Evolutionary conservation across 1,140 invertebrate genomes (phyloP), one percentile per base, ranked within the genome.

Genomic region (Drosophila navojoa): DNA sequence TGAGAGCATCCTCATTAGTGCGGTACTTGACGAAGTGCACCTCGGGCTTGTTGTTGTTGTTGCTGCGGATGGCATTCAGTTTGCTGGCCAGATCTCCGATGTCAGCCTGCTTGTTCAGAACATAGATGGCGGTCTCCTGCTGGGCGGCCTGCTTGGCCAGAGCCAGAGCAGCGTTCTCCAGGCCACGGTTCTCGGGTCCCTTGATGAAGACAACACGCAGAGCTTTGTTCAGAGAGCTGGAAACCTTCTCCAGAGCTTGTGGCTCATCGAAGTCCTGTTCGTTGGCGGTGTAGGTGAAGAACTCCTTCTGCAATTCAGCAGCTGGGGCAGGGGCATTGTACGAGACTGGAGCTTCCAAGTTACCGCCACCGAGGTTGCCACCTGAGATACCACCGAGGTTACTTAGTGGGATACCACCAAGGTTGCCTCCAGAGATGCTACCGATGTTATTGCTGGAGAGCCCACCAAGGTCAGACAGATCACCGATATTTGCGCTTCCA

Each of bases 21-120:
- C 90, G 80, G 74, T 91, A 91, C 72, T 91, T 91, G 75, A 91
- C 82, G 54, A 91, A 91, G 69, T 91, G 90, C 4, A 91, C 90
- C 67, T 91, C 90, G 9, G 90, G 90, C 29, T 76, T 78, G 59
- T 76, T 75, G 74, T 76, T 81, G 71, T 55, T 77, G 57, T 76
- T 76, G 58, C 58, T 76, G 40, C 77, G 76, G 19, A 91, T 73
- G 50, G 63, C 40, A 35, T 90, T 90, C 49, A 91, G 32, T 50
- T 91, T 90, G 57, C 63, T 71, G 59, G 86, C 80, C 66, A 91
- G 69, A 60, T 87, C 82, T 3, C 72, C 58, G 3, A 91, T 75
- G 10, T 91, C 90, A 3, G 85, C 75, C 64, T 91, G 86, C 53
- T 90, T 91, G 71, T 84, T 79, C 5, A 91, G 76, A 9, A 91